phyloP scores from a whole-genome alignment of 2,113 vertebrate species.

The Monopterus albus region DNA sequence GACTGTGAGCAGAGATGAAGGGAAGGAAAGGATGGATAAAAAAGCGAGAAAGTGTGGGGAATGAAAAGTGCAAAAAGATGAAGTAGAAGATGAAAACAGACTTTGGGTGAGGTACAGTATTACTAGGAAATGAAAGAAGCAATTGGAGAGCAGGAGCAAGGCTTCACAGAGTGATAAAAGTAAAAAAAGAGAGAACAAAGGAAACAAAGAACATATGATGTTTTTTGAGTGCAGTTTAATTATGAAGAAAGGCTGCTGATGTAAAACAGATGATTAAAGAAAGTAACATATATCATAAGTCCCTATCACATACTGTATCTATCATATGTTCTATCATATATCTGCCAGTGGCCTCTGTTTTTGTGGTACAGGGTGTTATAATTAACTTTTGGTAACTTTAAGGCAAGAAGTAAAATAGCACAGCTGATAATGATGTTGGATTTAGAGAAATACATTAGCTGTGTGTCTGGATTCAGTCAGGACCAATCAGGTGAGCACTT shows the following conservation, averaged over 20 bases:
- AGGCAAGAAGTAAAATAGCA: conserved; percentile 60
- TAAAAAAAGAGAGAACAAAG: conserved; percentile 12
- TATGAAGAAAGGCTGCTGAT: conserved; percentile 56
- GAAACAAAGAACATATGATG: conserved; percentile 4
- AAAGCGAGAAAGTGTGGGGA: not conserved
- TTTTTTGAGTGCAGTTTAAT: conserved; percentile 27
- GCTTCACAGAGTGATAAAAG: conserved; percentile 11
- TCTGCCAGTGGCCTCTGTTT: conserved; percentile 34
- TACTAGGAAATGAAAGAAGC: conserved; percentile 13
- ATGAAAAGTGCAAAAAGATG: conserved; percentile 18
- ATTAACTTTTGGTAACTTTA: conserved; percentile 53
- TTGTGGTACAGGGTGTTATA: conserved; percentile 20
- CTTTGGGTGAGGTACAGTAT: conserved; percentile 6
- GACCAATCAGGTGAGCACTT: conserved; percentile 62
- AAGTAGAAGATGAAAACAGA: not conserved
- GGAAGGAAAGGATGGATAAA: conserved; percentile 4
- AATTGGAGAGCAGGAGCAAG: conserved; percentile 16
- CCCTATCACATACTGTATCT: no score
- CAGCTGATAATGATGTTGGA: conserved; percentile 66
- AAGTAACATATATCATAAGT: conserved; percentile 34
- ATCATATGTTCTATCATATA: no score
- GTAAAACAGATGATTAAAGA: conserved; percentile 54
- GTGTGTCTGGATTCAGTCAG: conserved; percentile 62
- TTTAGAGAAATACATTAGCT: conserved; percentile 69
- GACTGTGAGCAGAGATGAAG: conserved; percentile 10